Evolutionary conservation across 2,888 invertebrate genomes (phyloP), one percentile per base, ranked within the genome.

Genomic region (Candidula unifasciata): DNA sequence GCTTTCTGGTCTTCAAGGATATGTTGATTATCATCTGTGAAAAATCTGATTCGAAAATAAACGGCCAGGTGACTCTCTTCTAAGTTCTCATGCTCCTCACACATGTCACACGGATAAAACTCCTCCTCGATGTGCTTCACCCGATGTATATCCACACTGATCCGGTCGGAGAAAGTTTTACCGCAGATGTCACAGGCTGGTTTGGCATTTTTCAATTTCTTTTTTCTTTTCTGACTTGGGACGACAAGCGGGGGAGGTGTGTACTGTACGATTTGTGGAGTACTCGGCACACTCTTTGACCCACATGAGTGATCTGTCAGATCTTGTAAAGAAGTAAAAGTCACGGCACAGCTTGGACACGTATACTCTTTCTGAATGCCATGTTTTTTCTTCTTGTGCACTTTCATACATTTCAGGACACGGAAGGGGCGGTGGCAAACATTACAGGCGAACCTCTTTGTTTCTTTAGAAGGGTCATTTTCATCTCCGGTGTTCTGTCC

Each of bases 121-220:
- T 85, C 85, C 35, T 85, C 85, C 77, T 85, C 85, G 27, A 85
- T 85, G 27, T 85, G 85, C 33, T 85, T 85, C 35, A 85, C 85
- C 5, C 85, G 81, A 57, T 85, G 85, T 16, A 85, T 85, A 64
- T 85, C 85, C 27, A 85, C 77, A 71, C 85, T 85, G 78, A 85
- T 85, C 10, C 85, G n/a, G 68, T 85, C 85, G 5, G 80, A 74
- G 81, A 85, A 85, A n/a, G 76, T 77, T 44, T 85, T 85, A 10
- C 85, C 85, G 27, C 85, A 85, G n/a, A 85, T 85, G 71, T 85
- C 85, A 54, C 85, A 85, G 16, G 71, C 10, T 5, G 85, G 85
- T 37, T 60, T 76, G 16, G 81, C 85, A 33, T 85, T 80, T 27
- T 76, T 74, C n/a, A 85, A 37, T 68, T 85, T 85, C 69, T 52